phyloP scores from a whole-genome alignment of 2,888 invertebrate genomes.

The Mystacides longicornis region DNA sequence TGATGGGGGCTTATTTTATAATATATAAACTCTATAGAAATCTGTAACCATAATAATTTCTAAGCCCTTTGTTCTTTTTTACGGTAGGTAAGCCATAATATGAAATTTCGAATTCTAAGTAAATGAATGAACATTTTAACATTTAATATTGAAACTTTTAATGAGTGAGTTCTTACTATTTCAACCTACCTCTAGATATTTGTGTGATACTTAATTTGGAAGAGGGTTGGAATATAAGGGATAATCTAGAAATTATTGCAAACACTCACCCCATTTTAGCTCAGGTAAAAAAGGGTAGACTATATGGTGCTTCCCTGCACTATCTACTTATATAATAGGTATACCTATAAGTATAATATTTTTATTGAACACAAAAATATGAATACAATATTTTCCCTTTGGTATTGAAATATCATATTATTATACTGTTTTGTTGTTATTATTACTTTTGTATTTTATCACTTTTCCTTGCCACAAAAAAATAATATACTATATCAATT shows the following conservation, averaged over 20 bases:
- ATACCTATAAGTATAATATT: neutral
- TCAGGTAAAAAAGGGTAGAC: neutral
- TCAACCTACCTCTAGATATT: neutral
- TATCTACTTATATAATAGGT: neutral
- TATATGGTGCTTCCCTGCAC: neutral
- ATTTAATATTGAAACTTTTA: slow-evolving; percentile 25
- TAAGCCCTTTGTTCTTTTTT: too few relatives aligned
- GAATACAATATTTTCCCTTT: slow-evolving; percentile 1
- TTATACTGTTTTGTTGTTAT: too few relatives aligned
- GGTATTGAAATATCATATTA: neutral
- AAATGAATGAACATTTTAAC: too few relatives aligned
- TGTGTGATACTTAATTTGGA: slow-evolving; percentile 17
- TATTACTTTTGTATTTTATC: too few relatives aligned
- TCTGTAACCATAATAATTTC: too few relatives aligned
- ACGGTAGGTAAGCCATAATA: too few relatives aligned
- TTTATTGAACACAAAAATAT: neutral
- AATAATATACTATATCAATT: too few relatives aligned
- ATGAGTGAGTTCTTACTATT: slow-evolving; percentile 17
- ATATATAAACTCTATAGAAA: too few relatives aligned
- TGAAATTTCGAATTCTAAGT: too few relatives aligned
- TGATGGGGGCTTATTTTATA: too few relatives aligned
- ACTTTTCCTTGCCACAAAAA: too few relatives aligned
- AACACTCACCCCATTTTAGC: slow-evolving; percentile 1
- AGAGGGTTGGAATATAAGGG: slow-evolving; percentile 11
- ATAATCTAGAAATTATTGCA: slow-evolving; percentile 22